Evolutionary conservation across 2,888 invertebrate genomes (phyloP), one percentile per base, ranked within the genome.

Genomic region (Pachycephus smyrnensis): DNA sequence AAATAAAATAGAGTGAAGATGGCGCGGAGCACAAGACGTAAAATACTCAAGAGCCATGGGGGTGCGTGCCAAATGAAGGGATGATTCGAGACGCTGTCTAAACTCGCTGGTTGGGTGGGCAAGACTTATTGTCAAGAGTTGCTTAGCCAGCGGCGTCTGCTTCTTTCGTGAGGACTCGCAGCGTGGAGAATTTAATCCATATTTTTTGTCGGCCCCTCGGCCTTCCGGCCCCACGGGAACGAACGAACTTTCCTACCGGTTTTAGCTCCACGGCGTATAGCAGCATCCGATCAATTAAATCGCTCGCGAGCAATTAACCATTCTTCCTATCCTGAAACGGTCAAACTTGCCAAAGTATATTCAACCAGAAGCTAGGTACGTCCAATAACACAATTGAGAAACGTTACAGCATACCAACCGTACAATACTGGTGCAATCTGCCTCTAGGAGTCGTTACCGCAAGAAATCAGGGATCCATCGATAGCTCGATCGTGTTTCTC

Each of bases 11-110:
- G 23, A 55, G 9, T 55, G 2, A 0, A 55, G 55, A 55, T 55
- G 55, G 55, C 55, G 55, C 55, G 4, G 6, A 55, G 9, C 55
- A 23, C 55, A 23, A 2, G 55, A 55, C 23, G 55, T 23, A 9
- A 23, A 55, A 55, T 55, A 23, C 55, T 55, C 23, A 9, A 68
- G 73, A 32, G 73, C 69, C 73, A 73, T 74, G 37, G 74, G 73
- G 73, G 77, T 77, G 73, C 73, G 69, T 73, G 36, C 77, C 77
- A 73, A 77, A 77, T 74, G 68, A 73, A 55, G 77, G 73, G 73
- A 73, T 73, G 37, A 77, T 77, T 77, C 36, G 68, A 73, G 69
- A 77, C 74, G 76, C 73, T 55, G 68, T 35, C 73, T 30, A 55
- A 23, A 55, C 23, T 23, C 55, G 23, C 23, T 23, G 55, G 55